These are phyloP conservation scores for Acrobasis consociella DNA, from an alignment of 2,888 invertebrate genomes.

Conservation along the genomic window DNA sequence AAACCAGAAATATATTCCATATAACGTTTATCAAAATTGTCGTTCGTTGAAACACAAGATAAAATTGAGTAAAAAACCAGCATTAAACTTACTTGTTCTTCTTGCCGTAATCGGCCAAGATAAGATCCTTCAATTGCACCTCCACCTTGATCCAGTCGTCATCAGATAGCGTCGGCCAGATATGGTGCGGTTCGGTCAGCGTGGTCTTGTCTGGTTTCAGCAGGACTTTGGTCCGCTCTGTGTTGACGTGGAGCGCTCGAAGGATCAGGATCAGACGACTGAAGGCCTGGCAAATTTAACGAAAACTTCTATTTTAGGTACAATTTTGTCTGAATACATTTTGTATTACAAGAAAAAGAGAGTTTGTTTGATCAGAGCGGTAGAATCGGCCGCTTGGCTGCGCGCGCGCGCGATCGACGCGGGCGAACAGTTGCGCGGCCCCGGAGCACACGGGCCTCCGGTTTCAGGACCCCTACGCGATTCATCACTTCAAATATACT, in stretches of 20 bases:
- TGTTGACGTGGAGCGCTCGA: conserved; percentile 98
- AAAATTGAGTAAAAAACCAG: background rate
- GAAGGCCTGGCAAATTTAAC: conserved; percentile 87
- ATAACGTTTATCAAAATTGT: no score
- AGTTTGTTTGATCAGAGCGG: conserved; percentile 16
- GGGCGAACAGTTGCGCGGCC: conserved; percentile 35
- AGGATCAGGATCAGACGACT: conserved; percentile 98
- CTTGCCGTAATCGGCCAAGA: conserved; percentile 99
- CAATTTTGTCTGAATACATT: no score
- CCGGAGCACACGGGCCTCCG: conserved; percentile 46
- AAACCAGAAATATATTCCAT: no score
- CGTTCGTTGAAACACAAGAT: no score
- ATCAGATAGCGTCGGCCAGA: conserved; percentile 98
- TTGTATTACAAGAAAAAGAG: background rate
- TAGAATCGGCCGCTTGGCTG: conserved; percentile 25
- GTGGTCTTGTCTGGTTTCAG: conserved; percentile 99
- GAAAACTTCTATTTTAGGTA: background rate
- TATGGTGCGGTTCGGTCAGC: conserved; percentile 99
- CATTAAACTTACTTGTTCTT: conserved; percentile 93
- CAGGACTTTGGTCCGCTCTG: conserved; percentile 98
- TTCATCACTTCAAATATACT: conserved; percentile 29
- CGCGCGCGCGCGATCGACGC: conserved; percentile 44
- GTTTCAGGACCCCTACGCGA: conserved; percentile 46
- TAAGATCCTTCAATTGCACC: conserved; percentile 98
- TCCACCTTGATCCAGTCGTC: conserved; percentile 99